Evolutionary conservation across 2,797 vertebrate genomes (phyloP).

Genomic region (Tokudaia muenninki): DNA sequence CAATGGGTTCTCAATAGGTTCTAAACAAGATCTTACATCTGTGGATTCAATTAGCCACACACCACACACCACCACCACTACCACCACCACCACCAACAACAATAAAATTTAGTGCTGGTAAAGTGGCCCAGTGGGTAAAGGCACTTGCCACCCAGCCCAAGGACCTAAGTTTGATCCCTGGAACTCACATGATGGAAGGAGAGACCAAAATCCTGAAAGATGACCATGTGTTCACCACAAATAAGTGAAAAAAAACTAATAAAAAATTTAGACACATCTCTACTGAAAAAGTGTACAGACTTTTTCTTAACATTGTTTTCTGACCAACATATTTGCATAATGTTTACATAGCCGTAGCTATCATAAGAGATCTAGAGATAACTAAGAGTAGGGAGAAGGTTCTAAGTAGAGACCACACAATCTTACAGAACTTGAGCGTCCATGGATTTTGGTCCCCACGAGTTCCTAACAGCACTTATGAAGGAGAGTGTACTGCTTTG

Average conservation of each 20-base stretch:
- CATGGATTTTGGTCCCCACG: background rate
- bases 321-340: background rate
- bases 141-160: background rate
- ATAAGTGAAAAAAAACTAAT: background rate
- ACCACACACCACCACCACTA: no score
- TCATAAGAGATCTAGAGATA: background rate
- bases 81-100: background rate
- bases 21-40: background rate
- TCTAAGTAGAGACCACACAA: background rate
- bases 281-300: background rate
- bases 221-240: background rate
- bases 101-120: background rate
- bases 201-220: background rate
- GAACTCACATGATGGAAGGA: background rate
- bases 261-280: background rate
- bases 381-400: background rate
- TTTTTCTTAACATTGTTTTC: background rate
- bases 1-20: background rate
- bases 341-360: no score
- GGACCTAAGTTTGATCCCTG: background rate
- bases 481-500: background rate
- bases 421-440: background rate
- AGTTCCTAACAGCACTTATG: background rate
- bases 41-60: background rate
- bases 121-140: background rate